A percentile compares a stretch with the other conserved stretches of the same genome.
Evolutionary conservation across 2,888 invertebrate genomes (phyloP).

Genomic region (Sminthurinus aureus): DNA sequence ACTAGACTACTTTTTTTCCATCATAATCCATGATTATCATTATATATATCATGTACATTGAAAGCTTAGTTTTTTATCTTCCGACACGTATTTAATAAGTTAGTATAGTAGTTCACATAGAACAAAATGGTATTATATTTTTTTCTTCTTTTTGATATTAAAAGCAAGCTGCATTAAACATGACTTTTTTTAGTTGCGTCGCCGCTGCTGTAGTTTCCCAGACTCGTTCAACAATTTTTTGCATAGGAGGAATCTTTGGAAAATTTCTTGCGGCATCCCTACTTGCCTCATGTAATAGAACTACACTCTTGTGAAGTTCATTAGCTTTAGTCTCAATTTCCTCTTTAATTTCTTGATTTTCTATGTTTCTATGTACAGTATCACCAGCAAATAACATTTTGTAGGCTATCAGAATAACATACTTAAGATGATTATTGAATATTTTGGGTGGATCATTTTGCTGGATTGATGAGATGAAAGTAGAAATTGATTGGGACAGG

Average conservation of each 20-base stretch:
- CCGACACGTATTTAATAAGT: too few species aligned
- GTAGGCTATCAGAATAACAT: constrained; percentile 92
- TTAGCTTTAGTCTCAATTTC: constrained; percentile 54
- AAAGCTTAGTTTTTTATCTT: too few species aligned
- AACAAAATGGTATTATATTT: too few species aligned
- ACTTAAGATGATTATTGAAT: constrained; percentile 92
- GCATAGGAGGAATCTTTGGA: constrained; percentile 55
- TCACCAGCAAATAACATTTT: constrained; percentile 94
- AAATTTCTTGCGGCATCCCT: constrained; percentile 54
- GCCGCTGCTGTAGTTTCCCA: constrained; percentile 51
- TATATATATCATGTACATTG: too few species aligned
- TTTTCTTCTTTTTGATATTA: background rate
- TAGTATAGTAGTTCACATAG: too few species aligned
- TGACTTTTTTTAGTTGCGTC: constrained; percentile 54
- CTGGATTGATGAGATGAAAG: constrained; percentile 89
- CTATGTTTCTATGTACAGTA: constrained; percentile 86
- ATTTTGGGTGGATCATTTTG: constrained; percentile 92
- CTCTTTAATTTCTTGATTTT: constrained; percentile 67
- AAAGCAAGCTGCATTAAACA: constrained; percentile 42
- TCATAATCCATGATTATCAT: too few species aligned
- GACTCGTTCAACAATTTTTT: constrained; percentile 53
- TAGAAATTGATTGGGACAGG: constrained; percentile 88
- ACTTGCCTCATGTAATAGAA: constrained; percentile 53
- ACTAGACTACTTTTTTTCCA: too few species aligned
- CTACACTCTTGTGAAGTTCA: constrained; percentile 54